A percentile compares a stretch with the other conserved stretches of the same genome.
These are phyloP conservation scores for Sarcophaga peregrina DNA, from an alignment of 1,140 invertebrate species.

Conservation along the genomic window DNA sequence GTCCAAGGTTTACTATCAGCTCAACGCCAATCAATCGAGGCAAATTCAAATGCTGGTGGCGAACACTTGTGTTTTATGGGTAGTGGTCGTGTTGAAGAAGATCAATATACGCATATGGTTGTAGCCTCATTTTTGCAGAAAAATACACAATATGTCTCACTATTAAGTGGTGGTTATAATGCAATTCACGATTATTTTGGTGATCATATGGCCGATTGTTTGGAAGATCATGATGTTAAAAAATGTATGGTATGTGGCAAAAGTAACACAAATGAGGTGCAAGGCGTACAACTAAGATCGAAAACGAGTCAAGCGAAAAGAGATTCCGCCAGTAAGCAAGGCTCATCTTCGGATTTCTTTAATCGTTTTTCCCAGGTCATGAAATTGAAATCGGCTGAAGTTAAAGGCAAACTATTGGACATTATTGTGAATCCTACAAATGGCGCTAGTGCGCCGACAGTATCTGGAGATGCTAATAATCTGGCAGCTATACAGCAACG, in stretches of 20 bases:
- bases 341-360: conserved; percentile 75
- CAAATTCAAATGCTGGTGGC: conserved; percentile 89
- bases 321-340: conserved; percentile 43
- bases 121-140: conserved; percentile 96
- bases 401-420: conserved; percentile 92
- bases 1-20: conserved; percentile 92
- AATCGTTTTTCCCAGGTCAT: conserved; percentile 83
- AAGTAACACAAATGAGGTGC: conserved; percentile 43
- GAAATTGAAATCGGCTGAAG: conserved; percentile 90
- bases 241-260: conserved; percentile 81
- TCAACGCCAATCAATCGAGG: conserved; percentile 88
- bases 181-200: conserved; percentile 88
- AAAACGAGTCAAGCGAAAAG: conserved; percentile 29
- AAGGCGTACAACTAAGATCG: conserved; percentile 44
- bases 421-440: conserved; percentile 89
- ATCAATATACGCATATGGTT: conserved; percentile 98
- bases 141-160: conserved; percentile 91
- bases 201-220: conserved; percentile 80
- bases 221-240: conserved; percentile 83
- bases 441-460: conserved; percentile 46
- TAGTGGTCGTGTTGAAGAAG: conserved; percentile 93
- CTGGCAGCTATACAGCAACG: conserved; percentile 70
- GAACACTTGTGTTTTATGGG: conserved; percentile 98
- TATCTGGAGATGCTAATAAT: not conserved
- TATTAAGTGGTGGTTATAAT: conserved; percentile 92